Base-by-base conservation (phyloP, 1,140 invertebrate species). In the Colletes latitarsis region DNA sequence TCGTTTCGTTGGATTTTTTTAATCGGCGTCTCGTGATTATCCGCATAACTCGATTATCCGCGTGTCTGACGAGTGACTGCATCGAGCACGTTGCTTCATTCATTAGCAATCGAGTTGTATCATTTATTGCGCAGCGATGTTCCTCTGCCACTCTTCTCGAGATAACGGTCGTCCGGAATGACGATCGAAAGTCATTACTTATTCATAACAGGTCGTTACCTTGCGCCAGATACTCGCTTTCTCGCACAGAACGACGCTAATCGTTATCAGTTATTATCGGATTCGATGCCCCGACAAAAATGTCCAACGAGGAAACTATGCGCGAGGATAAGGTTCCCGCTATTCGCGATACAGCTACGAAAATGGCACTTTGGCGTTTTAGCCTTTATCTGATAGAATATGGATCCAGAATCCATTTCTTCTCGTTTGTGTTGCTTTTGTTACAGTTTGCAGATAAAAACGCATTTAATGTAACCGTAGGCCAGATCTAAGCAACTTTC, bases 111-210 rank as follows among this genome's bases (percentile, higher is more conserved):
- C 58, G 46, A 14, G 49, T 52, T 67, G 53, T 57, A 74, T 60
- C 69, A 53, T 52, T 12, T 12, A 52, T 78, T 79, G 75, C 68
- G 43, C 64, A 76, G 84, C 49, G 15, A 84, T 55, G 80, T 77
- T 78, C 64, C 71, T n/a, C 64, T 21, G 39, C 57, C 43, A 72
- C 67, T 53, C 49, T 4, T 46, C 57, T 30, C 5, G 5, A 72
- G 77, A 83, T 83, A 84, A 84, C 66, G 64, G 82, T 70, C 21
- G 3, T 3, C 14, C 9, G 9, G 64, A 41, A 70, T 49, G 67
- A 76, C 63, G 57, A 68, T 80, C 77, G 58, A 53, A 72, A 79
- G 69, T 67, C 79, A 71, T 60, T 82, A 57, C 67, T 74, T 79
- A 82, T 70, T 78, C 55, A 19, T 60, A 67, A 49, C 55, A 43